Conservation (phyloP, 2,888 invertebrate species). For the Encarsia formosa region DNA sequence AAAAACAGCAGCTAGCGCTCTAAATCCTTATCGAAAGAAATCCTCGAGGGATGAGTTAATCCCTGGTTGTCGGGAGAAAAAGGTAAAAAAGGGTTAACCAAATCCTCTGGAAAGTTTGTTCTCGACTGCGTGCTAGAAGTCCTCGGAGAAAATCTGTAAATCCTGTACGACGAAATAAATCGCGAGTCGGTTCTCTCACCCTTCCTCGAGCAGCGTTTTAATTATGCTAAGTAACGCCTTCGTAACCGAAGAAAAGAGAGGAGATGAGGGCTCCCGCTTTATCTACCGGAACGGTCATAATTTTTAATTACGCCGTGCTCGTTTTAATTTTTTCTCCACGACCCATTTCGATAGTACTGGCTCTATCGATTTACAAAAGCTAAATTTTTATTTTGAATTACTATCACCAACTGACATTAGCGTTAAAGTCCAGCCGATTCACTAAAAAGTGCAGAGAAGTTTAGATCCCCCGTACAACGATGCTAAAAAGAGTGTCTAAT, state of each 20-base stretch:
- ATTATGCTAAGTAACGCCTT: constrained; percentile 50
- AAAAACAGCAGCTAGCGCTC: no score
- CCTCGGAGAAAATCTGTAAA: constrained; percentile 16
- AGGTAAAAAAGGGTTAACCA: not conserved
- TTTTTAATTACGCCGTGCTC: no score
- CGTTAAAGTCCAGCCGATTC: no score
- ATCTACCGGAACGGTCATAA: constrained; percentile 48
- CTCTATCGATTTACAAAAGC: not conserved
- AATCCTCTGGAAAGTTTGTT: constrained; percentile 10
- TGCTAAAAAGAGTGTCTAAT: no score
- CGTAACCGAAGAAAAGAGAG: constrained; percentile 13
- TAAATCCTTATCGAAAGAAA: no score
- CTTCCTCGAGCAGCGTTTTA: constrained; percentile 38
- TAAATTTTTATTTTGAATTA: no score
- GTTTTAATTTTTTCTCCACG: no score
- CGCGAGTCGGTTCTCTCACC: constrained; percentile 4
- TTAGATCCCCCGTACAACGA: no score
- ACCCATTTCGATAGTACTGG: constrained; percentile 35
- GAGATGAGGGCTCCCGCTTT: constrained; percentile 34
- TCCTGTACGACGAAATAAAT: constrained; percentile 16
- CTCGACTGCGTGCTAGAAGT: not conserved
- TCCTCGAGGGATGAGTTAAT: no score
- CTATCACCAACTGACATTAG: no score
- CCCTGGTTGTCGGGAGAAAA: no score
- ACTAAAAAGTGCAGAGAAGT: no score